Evolutionary conservation across 2,113 vertebrate species (phyloP), one percentile per base, ranked within the genome.

Genomic region (Thinocorus orbignyianus): DNA sequence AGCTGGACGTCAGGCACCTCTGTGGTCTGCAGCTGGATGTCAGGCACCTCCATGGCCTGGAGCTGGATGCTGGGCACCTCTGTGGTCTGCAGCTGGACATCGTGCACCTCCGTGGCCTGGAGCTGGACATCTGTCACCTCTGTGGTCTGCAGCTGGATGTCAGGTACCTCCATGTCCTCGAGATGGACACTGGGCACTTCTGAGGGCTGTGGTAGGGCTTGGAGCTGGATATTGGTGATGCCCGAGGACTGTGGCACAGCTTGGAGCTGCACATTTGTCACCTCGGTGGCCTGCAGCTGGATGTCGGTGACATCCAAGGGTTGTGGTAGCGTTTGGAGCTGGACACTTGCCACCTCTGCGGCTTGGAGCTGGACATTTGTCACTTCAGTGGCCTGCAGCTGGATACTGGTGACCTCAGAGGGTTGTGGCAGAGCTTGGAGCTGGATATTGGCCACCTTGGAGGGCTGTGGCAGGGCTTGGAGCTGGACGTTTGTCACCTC

Each of bases 201-300:
- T 1, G 41, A 35, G 26, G 57, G 44, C 23, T 51, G 70, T 8
- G 70, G 70, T 28, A 55, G 37, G 20, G 96, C 79, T 44, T 97
- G 96, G 2, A 97, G 94, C 61, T 98, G 97, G n/a, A 98, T 82
- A 1, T 91, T 86, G 13, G 92, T 72, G 33, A 97, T 86, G 8
- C 97, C 87, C 17, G 28, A 39, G 14, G 60, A 60, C 2, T 65
- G 82, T 2, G 82, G 14, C 51, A 85, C 41, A 17, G 70, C n/a
- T n/a, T 66, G 82, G 17, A 85, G 60, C 23, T 74, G 83, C 19
- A 77, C 61, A 13, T 24, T 80, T 13, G 78, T 35, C 41, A 81
- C 78, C 26, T 81, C 78, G 1, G 15, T 3, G 6, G 78, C 78
- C 10, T 68, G 78, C 7, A 76, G 10, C 41, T 76, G 55, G 55